Percentiles rank a stretch among this genome's conserved stretches.
phyloP scores from a whole-genome alignment of 2,888 invertebrate genomes.

The Sphinx pinastri region DNA sequence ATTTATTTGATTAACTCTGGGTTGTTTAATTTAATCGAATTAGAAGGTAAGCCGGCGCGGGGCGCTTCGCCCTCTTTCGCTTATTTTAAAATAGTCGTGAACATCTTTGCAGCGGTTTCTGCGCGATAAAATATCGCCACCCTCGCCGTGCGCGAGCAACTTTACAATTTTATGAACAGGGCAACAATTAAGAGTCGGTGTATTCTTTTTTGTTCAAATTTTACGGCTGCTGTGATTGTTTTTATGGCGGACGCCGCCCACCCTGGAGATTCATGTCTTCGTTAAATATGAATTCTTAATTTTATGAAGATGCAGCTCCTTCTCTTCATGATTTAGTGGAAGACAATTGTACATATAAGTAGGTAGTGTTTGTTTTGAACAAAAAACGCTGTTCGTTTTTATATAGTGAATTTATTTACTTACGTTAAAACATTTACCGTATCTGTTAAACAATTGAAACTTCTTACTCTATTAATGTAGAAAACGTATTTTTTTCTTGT shows the following conservation, averaged over 20 bases:
- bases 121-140: conserved; percentile 81
- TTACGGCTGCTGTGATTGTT: conserved; percentile 76
- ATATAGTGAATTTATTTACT: background rate
- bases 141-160: conserved; percentile 76
- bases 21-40: conserved; percentile 85
- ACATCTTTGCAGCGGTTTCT: conserved; percentile 84
- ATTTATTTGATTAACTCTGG: conserved; percentile 85
- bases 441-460: too few relatives aligned
- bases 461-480: too few relatives aligned
- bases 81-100: conserved; percentile 80
- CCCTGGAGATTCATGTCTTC: conserved; percentile 73
- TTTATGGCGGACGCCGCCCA: conserved; percentile 64
- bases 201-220: conserved; percentile 79
- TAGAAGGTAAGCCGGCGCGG: conserved; percentile 74
- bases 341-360: conserved; percentile 37
- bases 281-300: conserved; percentile 81
- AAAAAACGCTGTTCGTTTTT: background rate
- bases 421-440: too few relatives aligned
- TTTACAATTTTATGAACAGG: conserved; percentile 83
- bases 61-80: conserved; percentile 59
- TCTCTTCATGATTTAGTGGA: conserved; percentile 65
- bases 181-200: conserved; percentile 81
- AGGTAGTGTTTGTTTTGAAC: conserved; percentile 40
- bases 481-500: background rate
- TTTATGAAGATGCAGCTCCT: conserved; percentile 76